These are phyloP conservation scores for Tiliqua scincoides DNA, from an alignment of 2,113 vertebrate species.

Conservation along the genomic window DNA sequence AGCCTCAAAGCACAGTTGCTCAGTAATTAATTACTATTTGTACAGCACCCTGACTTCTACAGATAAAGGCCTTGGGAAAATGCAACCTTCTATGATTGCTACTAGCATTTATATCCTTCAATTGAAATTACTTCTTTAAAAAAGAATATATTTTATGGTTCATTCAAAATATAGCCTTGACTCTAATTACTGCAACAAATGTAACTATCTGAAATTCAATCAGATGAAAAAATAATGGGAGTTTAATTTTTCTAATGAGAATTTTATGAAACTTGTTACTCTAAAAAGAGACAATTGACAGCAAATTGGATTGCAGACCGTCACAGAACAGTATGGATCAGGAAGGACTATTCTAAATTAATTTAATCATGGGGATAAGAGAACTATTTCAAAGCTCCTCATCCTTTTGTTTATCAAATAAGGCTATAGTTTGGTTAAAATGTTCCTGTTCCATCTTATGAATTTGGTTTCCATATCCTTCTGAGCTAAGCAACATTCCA, in stretches of 20 bases:
- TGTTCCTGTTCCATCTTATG: neutral
- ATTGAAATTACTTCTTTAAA: neutral
- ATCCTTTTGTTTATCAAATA: neutral
- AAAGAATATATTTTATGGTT: neutral
- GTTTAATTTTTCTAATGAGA: neutral
- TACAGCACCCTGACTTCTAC: neutral
- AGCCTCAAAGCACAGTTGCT: neutral
- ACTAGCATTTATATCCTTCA: neutral
- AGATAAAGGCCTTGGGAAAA: neutral
- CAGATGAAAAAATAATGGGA: neutral
- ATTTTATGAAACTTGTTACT: neutral
- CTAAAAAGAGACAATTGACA: neutral
- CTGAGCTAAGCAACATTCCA: neutral
- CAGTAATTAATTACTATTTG: slow-evolving; percentile 9
- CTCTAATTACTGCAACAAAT: slow-evolving; percentile 11
- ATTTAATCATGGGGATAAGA: neutral
- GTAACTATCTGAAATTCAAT: neutral
- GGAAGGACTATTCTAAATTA: neutral
- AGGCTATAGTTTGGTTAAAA: neutral
- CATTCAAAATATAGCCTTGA: neutral
- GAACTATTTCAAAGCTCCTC: neutral
- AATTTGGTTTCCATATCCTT: accelerated
- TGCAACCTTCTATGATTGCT: neutral
- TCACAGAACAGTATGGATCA: neutral
- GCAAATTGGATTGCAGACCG: neutral